These are phyloP conservation scores for Synergus gifuensis DNA, from an alignment of 2,888 invertebrate genomes.

Conservation along the genomic window DNA sequence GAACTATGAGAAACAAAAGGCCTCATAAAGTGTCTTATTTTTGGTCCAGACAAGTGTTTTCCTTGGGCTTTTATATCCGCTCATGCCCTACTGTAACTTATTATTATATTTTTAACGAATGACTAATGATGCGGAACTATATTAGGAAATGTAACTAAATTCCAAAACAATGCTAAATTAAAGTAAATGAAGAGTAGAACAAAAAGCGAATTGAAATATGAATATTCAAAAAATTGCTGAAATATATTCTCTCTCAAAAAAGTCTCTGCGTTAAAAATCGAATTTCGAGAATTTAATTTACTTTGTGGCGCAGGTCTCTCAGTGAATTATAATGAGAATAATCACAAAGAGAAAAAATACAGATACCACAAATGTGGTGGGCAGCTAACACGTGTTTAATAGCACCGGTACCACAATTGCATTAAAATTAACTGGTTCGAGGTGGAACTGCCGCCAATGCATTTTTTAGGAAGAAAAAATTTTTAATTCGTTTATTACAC, in stretches of 20 bases:
- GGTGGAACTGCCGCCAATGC: neutral
- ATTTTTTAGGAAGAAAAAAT: neutral
- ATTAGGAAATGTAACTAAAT: neutral
- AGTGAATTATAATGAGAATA: conserved; percentile 15
- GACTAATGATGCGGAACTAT: neutral
- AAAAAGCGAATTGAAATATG: too few relatives aligned
- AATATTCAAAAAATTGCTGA: neutral
- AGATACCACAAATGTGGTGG: conserved; percentile 8
- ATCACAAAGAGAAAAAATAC: neutral
- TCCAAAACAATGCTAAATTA: neutral
- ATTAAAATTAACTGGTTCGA: conserved; percentile 4
- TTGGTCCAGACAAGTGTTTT: neutral
- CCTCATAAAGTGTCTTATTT: conserved; percentile 5
- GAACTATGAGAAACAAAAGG: conserved; percentile 9
- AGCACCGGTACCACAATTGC: neutral
- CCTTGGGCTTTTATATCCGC: neutral
- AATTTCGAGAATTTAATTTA: neutral
- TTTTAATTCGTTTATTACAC: neutral
- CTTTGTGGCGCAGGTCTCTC: neutral
- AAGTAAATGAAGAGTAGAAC: neutral
- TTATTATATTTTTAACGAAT: neutral
- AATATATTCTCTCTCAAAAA: neutral
- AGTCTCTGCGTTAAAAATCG: neutral
- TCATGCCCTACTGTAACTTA: neutral
- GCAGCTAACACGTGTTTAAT: neutral